Percentiles rank a stretch among this genome's conserved stretches.
Evolutionary conservation across 2,113 vertebrate genomes (phyloP).

Genomic region (Trogon surrucura): DNA sequence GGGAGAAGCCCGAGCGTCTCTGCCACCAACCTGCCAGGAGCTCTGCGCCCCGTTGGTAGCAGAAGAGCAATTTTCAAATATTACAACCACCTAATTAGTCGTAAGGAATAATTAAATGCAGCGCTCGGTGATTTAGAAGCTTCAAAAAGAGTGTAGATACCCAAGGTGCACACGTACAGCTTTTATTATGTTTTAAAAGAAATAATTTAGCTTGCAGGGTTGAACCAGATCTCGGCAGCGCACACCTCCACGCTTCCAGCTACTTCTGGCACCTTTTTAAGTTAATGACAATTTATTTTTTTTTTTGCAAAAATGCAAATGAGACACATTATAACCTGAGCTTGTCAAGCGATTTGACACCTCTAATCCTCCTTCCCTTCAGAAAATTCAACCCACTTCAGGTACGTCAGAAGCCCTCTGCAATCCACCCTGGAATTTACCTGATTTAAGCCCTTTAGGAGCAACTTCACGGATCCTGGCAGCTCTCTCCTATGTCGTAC

Average conservation of each 20-base stretch:
- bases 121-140: neutral
- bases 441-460: neutral
- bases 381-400: neutral
- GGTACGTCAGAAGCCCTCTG: neutral
- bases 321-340: neutral
- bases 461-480: neutral
- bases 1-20: neutral
- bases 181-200: neutral
- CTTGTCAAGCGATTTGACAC: neutral
- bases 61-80: neutral
- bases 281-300: neutral
- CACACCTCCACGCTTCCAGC: neutral
- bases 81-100: neutral
- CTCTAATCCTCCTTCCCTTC: neutral
- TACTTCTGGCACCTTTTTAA: neutral
- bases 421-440: neutral
- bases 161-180: neutral
- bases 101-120: neutral
- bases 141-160: neutral
- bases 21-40: rapidly evolving
- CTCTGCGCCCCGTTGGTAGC: rapidly evolving
- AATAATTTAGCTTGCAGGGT: neutral
- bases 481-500: neutral
- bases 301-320: neutral
- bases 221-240: neutral